Conservation (phyloP, 2,797 vertebrate genomes). For the Catamblyrhynchus diadema region DNA sequence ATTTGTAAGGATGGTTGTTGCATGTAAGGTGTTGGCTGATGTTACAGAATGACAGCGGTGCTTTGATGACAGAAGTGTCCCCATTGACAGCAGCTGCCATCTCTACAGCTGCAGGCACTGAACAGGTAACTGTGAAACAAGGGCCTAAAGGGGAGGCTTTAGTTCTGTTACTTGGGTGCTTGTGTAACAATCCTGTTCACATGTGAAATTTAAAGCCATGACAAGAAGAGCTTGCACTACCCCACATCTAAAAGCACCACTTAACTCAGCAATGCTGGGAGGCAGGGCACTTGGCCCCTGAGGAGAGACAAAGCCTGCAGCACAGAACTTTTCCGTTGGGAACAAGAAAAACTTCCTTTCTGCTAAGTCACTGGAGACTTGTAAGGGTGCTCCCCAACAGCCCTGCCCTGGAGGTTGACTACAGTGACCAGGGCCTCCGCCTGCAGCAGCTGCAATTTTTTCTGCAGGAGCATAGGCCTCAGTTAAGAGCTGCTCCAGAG, state of each 20-base stretch:
- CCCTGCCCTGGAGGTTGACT: accelerated
- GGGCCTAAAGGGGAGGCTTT: background rate
- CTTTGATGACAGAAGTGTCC: background rate
- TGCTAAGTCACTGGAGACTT: accelerated
- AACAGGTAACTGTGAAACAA: background rate
- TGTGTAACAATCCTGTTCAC: background rate
- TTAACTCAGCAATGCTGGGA: background rate
- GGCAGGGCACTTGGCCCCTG: background rate
- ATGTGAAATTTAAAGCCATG: accelerated
- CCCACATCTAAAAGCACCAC: background rate
- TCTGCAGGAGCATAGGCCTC: accelerated
- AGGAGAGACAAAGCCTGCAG: background rate
- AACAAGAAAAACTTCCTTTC: background rate
- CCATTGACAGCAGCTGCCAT: accelerated
- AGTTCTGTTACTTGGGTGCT: background rate
- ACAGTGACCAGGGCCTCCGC: background rate
- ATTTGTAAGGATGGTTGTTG: background rate
- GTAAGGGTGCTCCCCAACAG: accelerated
- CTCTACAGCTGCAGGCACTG: background rate
- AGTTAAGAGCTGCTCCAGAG: background rate
- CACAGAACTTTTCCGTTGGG: background rate
- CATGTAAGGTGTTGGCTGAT: background rate
- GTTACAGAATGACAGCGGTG: background rate
- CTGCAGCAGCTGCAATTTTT: background rate
- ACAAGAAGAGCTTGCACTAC: background rate